phyloP scores from a whole-genome alignment of 2,888 invertebrate species.

The Ochlodes sylvanus region DNA sequence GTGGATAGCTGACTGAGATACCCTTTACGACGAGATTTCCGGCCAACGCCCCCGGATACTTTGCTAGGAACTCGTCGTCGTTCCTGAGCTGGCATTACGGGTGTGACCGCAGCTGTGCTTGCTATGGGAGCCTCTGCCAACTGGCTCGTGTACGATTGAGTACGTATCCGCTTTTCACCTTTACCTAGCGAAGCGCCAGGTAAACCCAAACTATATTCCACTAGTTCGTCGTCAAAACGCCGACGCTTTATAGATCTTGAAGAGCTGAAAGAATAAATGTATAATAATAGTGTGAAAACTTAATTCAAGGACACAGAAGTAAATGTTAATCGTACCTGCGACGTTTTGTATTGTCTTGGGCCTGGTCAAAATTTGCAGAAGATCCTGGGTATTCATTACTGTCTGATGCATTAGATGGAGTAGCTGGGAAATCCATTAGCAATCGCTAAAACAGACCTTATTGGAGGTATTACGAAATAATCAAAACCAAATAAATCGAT shows the following conservation, averaged over 20 bases:
- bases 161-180: constrained; percentile 76
- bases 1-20: constrained; percentile 89
- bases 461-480: constrained; percentile 14
- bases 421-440: constrained; percentile 75
- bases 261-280: constrained; percentile 85
- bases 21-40: constrained; percentile 85
- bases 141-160: constrained; percentile 81
- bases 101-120: constrained; percentile 51
- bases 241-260: constrained; percentile 97
- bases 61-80: constrained; percentile 72
- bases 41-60: constrained; percentile 69
- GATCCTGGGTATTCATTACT: constrained; percentile 73
- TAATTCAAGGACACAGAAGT: background rate
- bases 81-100: constrained; percentile 59
- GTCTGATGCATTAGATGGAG: constrained; percentile 72
- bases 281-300: background rate
- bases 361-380: constrained; percentile 64
- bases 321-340: constrained; percentile 65
- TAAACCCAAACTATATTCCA: constrained; percentile 93
- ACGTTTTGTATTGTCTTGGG: constrained; percentile 76
- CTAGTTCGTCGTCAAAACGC: constrained; percentile 98
- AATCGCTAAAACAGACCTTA: constrained; percentile 3
- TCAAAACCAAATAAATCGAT: background rate
- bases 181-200: constrained; percentile 83
- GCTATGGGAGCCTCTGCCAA: constrained; percentile 74